Percentiles rank a stretch among this genome's conserved stretches.
phyloP scores from a whole-genome alignment of 1,140 invertebrate species.

The Andricus grossulariae region DNA sequence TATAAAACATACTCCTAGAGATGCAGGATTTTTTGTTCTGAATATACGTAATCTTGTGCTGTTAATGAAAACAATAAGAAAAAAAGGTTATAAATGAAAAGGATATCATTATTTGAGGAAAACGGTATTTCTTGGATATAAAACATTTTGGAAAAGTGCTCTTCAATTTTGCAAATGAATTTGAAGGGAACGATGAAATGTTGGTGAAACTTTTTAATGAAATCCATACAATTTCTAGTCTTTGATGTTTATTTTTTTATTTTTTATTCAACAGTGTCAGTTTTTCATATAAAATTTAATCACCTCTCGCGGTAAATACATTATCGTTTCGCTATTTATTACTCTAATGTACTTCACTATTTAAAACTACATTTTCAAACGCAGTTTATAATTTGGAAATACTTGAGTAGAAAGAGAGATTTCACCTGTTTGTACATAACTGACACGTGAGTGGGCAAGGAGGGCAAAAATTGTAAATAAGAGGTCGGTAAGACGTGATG shows the following conservation, averaged over 20 bases:
- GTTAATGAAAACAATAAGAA: no score
- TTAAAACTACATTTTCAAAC: conserved; percentile 27
- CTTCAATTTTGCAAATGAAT: no score
- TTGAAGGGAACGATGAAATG: no score
- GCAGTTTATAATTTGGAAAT: conserved; percentile 22
- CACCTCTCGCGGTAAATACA: conserved; percentile 19
- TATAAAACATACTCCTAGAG: no score
- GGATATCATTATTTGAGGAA: no score
- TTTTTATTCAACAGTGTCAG: conserved; percentile 31
- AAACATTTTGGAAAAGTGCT: no score
- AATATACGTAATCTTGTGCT: no score
- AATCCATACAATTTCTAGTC: no score
- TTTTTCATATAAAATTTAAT: conserved; percentile 29
- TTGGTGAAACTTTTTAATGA: no score
- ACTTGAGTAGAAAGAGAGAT: conserved; percentile 24
- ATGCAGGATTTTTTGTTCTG: no score
- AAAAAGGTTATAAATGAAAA: no score
- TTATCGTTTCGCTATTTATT: conserved; percentile 15
- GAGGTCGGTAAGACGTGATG: conserved; percentile 38
- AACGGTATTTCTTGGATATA: no score
- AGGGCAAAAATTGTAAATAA: conserved; percentile 41
- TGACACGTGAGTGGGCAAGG: conserved; percentile 25
- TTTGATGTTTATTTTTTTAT: conserved; percentile 4
- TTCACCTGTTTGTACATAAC: conserved; percentile 23
- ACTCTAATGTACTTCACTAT: conserved; percentile 23